Evolutionary conservation across 2,113 vertebrate genomes (phyloP).

Genomic region (Tragelaphus strepsiceros): DNA sequence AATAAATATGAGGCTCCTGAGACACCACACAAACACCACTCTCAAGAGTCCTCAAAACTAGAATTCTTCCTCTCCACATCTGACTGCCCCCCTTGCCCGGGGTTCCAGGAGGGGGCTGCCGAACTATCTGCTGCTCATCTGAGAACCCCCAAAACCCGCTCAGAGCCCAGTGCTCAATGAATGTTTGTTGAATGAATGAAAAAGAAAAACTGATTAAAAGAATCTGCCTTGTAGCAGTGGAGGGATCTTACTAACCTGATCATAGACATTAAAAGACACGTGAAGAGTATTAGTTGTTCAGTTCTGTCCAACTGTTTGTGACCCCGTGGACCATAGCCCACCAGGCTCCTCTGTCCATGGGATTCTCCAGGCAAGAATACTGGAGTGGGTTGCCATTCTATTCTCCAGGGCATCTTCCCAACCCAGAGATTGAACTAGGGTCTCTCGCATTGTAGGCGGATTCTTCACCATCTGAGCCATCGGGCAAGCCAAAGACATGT

Average conservation of each 20-base stretch:
- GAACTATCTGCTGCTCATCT: not conserved
- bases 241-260: not conserved
- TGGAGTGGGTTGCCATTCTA: not conserved
- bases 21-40: not conserved
- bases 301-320: not conserved
- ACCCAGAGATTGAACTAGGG: not conserved
- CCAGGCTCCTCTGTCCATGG: not conserved
- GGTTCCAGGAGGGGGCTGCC: fast-evolving
- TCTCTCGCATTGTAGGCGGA: not conserved
- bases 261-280: not conserved
- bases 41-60: not conserved
- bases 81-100: no score
- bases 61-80: not conserved
- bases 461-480: not conserved
- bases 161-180: not conserved
- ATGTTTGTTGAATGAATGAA: not conserved
- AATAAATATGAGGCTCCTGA: not conserved
- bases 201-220: not conserved
- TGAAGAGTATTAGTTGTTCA: not conserved
- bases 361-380: not conserved
- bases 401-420: not conserved
- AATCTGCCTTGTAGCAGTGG: not conserved
- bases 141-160: not conserved
- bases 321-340: not conserved
- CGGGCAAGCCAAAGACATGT: not conserved